These are phyloP conservation scores for Bombus waltoni DNA, from an alignment of 1,140 invertebrate species.

Conservation along the genomic window DNA sequence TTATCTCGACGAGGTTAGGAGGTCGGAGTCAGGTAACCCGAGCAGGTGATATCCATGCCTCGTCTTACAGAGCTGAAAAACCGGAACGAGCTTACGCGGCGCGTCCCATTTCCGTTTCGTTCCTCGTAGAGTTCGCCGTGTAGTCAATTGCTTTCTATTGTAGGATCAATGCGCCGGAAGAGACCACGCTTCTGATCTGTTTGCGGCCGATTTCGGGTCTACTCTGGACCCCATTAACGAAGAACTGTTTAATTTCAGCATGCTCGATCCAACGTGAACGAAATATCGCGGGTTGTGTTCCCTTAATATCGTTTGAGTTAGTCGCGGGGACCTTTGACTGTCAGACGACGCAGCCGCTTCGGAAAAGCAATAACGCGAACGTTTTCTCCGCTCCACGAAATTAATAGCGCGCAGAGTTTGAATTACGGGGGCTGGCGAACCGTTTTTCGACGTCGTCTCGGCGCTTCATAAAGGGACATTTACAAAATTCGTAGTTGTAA, in stretches of 20 bases:
- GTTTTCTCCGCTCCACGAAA: background rate
- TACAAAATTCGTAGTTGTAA: background rate
- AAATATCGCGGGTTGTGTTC: background rate
- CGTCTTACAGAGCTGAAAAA: conserved; percentile 58
- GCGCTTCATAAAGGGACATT: background rate
- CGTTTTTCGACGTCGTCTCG: background rate
- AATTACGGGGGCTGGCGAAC: background rate
- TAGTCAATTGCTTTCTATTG: conserved; percentile 61
- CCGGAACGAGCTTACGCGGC: conserved; percentile 56
- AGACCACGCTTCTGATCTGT: conserved; percentile 66
- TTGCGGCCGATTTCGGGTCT: conserved; percentile 44
- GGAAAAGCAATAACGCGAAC: background rate
- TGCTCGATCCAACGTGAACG: conserved; percentile 28
- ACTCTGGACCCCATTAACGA: conserved; percentile 60
- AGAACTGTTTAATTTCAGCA: conserved; percentile 66
- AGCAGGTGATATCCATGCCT: conserved; percentile 38
- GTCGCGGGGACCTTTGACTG: background rate
- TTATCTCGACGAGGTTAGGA: conserved; percentile 52
- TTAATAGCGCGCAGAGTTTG: conserved; percentile 15
- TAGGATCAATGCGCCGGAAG: conserved; percentile 25
- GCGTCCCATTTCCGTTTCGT: conserved; percentile 62
- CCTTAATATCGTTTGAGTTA: conserved; percentile 16
- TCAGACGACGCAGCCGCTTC: background rate
- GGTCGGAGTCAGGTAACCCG: conserved; percentile 53
- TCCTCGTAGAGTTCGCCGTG: background rate